phyloP scores from a whole-genome alignment of 1,140 invertebrate genomes.

The Agraylea sexmaculata region DNA sequence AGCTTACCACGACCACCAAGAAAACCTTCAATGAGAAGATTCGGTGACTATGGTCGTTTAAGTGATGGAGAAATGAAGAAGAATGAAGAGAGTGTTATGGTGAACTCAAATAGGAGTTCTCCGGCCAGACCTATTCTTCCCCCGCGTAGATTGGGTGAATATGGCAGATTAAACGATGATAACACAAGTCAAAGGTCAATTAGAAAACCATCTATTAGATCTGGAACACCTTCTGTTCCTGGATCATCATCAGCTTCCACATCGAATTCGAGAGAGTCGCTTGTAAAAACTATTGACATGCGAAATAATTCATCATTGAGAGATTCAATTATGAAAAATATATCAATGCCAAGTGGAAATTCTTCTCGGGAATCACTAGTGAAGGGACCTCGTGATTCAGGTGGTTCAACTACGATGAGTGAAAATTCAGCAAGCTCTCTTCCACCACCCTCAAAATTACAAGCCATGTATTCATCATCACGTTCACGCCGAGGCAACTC shows the following conservation, averaged over 20 bases:
- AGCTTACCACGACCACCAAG: slow-evolving; percentile 56
- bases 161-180: slow-evolving; percentile 44
- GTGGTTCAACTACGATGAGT: slow-evolving; percentile 38
- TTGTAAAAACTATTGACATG: slow-evolving; percentile 34
- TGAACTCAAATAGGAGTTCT: slow-evolving; percentile 27
- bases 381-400: slow-evolving; percentile 40
- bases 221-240: slow-evolving; percentile 36
- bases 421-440: slow-evolving; percentile 45
- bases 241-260: slow-evolving; percentile 37
- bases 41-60: slow-evolving; percentile 44
- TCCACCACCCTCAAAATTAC: slow-evolving; percentile 45
- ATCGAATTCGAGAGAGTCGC: slow-evolving; percentile 35
- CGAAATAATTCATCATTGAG: slow-evolving; percentile 15
- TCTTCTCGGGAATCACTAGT: slow-evolving; percentile 30
- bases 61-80: slow-evolving; percentile 46
- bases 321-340: slow-evolving; percentile 20
- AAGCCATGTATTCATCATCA: slow-evolving; percentile 38
- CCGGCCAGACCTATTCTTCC: slow-evolving; percentile 52
- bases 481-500: slow-evolving; percentile 40
- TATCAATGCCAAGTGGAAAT: slow-evolving; percentile 19
- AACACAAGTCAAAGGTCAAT: slow-evolving; percentile 31
- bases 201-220: slow-evolving; percentile 29
- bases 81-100: slow-evolving; percentile 26
- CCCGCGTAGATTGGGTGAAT: slow-evolving; percentile 42
- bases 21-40: slow-evolving; percentile 39